These are phyloP conservation scores for Rhinoraja longicauda DNA, from an alignment of 2,797 vertebrate genomes.

Conservation along the genomic window DNA sequence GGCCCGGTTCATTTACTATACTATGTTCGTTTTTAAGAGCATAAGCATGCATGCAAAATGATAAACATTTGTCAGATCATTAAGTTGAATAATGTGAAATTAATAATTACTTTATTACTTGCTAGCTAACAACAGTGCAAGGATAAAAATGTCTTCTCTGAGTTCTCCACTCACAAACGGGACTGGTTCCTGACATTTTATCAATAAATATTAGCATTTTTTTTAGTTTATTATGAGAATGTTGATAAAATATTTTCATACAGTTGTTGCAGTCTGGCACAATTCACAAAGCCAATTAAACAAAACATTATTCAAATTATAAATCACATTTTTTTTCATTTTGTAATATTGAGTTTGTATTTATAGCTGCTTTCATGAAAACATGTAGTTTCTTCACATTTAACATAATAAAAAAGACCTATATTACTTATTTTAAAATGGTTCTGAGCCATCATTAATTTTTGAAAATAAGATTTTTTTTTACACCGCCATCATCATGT, in stretches of 20 bases:
- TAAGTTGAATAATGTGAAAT: neutral
- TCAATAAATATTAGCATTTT: neutral
- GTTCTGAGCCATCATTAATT: neutral
- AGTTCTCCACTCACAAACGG: neutral
- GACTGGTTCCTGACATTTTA: neutral
- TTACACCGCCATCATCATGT: neutral
- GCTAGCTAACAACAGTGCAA: neutral
- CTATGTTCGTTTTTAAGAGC: no score
- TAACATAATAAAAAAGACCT: neutral
- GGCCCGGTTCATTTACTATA: no score
- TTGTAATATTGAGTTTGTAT: neutral
- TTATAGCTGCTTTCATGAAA: neutral
- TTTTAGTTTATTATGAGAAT: conserved; percentile 8
- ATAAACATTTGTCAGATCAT: neutral
- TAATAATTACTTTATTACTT: neutral
- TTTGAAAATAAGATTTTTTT: neutral
- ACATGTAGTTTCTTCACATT: neutral
- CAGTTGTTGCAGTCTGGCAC: neutral
- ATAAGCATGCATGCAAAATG: neutral
- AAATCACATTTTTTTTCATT: neutral
- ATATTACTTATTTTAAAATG: neutral
- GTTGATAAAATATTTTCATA: neutral
- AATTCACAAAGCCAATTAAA: neutral
- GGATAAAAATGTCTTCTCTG: no score
- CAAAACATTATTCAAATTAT: neutral